Conservation (phyloP, 2,888 invertebrate species). For the Nemurella pictetii region DNA sequence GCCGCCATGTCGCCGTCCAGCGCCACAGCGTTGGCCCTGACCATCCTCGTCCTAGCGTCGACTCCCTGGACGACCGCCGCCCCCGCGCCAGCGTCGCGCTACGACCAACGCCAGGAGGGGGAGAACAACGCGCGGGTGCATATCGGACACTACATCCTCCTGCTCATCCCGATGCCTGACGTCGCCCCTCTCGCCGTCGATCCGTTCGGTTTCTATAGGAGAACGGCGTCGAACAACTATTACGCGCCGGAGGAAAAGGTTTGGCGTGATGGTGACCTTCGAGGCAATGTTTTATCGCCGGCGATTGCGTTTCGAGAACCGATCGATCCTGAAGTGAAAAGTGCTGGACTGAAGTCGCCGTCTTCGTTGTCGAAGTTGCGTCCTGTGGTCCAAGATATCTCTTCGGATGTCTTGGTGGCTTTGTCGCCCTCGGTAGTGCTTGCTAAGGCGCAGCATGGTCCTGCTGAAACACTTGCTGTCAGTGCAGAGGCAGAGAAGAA, state of each 20-base stretch:
- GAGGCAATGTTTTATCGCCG: not conserved
- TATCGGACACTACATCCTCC: slow-evolving; percentile 71
- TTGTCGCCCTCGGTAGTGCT: slow-evolving; percentile 5
- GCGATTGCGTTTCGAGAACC: not conserved
- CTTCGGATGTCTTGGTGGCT: slow-evolving; percentile 8
- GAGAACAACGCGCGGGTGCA: slow-evolving; percentile 72
- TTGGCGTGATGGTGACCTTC: not conserved
- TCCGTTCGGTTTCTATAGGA: not conserved
- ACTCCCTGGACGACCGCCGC: not conserved
- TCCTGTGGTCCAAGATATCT: slow-evolving; percentile 6
- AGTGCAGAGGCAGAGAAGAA: not conserved
- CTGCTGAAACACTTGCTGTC: not conserved
- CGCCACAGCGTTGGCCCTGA: not conserved
- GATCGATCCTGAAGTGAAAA: not conserved
- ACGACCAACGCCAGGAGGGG: slow-evolving; percentile 79
- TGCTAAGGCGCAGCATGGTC: not conserved
- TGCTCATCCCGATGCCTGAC: slow-evolving; percentile 60
- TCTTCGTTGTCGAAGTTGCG: not conserved
- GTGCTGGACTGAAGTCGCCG: not conserved
- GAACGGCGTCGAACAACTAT: not conserved
- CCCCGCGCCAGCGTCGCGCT: slow-evolving; percentile 50
- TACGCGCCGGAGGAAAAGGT: not conserved
- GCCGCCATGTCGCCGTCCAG: not conserved
- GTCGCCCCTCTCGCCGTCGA: not conserved
- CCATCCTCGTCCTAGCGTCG: not conserved